phyloP scores from a whole-genome alignment of 2,888 invertebrate genomes.

The Drosophila paranaensis region DNA sequence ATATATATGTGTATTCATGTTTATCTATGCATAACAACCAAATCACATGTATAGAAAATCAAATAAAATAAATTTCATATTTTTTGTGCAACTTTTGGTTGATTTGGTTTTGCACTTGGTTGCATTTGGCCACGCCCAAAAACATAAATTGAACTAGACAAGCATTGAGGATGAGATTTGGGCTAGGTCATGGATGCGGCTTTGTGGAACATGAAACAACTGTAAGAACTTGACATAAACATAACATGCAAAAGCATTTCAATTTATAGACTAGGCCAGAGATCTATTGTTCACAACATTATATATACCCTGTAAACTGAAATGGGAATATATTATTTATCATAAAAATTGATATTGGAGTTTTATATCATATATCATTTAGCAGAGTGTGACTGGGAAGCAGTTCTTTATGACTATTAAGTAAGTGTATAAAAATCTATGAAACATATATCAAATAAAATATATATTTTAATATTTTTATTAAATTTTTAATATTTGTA shows the following conservation, averaged over 20 bases:
- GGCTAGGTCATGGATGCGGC: background rate
- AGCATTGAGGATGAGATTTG: background rate
- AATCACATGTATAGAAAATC: background rate
- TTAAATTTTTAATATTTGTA: background rate
- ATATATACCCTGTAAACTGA: background rate
- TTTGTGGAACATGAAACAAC: slow-evolving; percentile 11
- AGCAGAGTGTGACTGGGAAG: no score
- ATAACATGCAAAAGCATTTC: slow-evolving; percentile 58
- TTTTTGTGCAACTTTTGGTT: slow-evolving; percentile 63
- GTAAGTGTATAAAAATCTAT: background rate
- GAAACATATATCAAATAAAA: background rate
- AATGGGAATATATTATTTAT: no score
- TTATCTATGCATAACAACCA: slow-evolving; percentile 14
- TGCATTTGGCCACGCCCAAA: slow-evolving; percentile 30
- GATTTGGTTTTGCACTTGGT: slow-evolving; percentile 73
- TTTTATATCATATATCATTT: no score
- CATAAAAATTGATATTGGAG: no score
- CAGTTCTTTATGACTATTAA: background rate
- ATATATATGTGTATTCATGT: background rate
- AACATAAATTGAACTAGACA: slow-evolving; percentile 16
- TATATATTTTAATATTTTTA: background rate
- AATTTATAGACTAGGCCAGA: background rate
- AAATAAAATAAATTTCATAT: slow-evolving; percentile 57
- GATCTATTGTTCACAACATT: slow-evolving; percentile 53
- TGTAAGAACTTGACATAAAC: slow-evolving; percentile 43